Percentiles rank a stretch among this genome's conserved stretches.
phyloP scores from a whole-genome alignment of 2,888 invertebrate genomes.

The Euplagia quadripunctaria region DNA sequence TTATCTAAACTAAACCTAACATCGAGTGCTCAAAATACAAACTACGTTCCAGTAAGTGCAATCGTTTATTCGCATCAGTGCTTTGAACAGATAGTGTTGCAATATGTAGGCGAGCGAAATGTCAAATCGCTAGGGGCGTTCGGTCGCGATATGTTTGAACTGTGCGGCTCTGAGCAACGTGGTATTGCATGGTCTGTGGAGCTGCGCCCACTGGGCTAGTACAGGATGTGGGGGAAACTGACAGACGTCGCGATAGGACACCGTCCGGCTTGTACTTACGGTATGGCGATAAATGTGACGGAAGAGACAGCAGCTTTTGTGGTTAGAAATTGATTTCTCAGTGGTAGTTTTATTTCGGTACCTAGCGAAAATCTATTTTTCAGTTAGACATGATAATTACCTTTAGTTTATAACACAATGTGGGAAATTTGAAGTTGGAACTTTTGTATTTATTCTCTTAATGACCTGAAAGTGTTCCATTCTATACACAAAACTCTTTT shows the following conservation, averaged over 20 bases:
- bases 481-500: not conserved
- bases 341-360: not conserved
- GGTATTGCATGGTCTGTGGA: slow-evolving; percentile 41
- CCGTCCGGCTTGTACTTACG: slow-evolving; percentile 36
- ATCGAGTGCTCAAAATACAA: slow-evolving; percentile 18
- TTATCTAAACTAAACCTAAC: slow-evolving; percentile 4
- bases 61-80: slow-evolving; percentile 29
- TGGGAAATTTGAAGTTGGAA: too few relatives aligned
- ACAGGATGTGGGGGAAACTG: slow-evolving; percentile 60
- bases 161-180: slow-evolving; percentile 12
- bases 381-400: too few relatives aligned
- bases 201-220: slow-evolving; percentile 56
- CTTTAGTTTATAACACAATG: too few relatives aligned
- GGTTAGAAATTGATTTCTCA: not conserved
- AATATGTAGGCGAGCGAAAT: slow-evolving; percentile 49
- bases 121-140: slow-evolving; percentile 47
- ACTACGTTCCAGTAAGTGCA: slow-evolving; percentile 24
- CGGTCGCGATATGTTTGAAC: slow-evolving; percentile 46
- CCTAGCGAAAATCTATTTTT: too few relatives aligned
- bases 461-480: too few relatives aligned
- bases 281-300: slow-evolving; percentile 23
- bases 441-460: too few relatives aligned
- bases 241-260: slow-evolving; percentile 58
- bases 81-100: slow-evolving; percentile 35
- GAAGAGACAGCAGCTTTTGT: slow-evolving; percentile 24